A percentile compares a stretch with the other conserved stretches of the same genome.
Conservation (phyloP, 92 coral and sea anemone genomes). For the Zoanthus solanderi region DNA sequence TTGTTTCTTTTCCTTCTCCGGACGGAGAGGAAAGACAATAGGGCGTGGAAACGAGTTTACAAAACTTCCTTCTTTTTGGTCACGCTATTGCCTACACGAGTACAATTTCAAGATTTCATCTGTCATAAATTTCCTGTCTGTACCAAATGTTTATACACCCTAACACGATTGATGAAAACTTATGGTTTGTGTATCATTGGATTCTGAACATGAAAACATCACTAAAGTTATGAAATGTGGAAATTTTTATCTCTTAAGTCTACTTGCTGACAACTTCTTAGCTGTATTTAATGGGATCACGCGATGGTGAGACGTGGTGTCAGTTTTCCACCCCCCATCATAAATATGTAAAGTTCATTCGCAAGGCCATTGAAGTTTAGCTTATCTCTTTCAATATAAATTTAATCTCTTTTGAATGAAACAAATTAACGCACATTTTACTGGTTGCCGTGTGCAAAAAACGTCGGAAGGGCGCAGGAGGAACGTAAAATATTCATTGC, state of each 20-base stretch:
- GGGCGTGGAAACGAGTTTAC: background rate
- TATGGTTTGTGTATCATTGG: background rate
- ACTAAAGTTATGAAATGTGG: background rate
- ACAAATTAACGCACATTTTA: background rate
- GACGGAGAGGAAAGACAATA: background rate
- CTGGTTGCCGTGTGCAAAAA: background rate
- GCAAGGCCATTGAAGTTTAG: background rate
- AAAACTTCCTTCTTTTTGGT: background rate
- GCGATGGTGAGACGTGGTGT: constrained; percentile 13
- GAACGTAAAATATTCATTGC: background rate
- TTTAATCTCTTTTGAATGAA: background rate
- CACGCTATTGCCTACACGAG: background rate
- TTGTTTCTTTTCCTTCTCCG: background rate
- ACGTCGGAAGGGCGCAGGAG: background rate
- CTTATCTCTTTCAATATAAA: background rate
- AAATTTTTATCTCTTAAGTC: background rate
- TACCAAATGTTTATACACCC: background rate
- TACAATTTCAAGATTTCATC: background rate
- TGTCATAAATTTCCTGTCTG: background rate
- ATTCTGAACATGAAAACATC: background rate
- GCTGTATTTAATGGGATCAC: background rate
- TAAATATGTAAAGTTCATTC: constrained; percentile 7
- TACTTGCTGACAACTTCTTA: background rate
- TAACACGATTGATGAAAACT: no score
- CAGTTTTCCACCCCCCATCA: background rate